These are phyloP conservation scores for Mizuhopecten yessoensis DNA, from an alignment of 1,140 invertebrate species.

Conservation along the genomic window DNA sequence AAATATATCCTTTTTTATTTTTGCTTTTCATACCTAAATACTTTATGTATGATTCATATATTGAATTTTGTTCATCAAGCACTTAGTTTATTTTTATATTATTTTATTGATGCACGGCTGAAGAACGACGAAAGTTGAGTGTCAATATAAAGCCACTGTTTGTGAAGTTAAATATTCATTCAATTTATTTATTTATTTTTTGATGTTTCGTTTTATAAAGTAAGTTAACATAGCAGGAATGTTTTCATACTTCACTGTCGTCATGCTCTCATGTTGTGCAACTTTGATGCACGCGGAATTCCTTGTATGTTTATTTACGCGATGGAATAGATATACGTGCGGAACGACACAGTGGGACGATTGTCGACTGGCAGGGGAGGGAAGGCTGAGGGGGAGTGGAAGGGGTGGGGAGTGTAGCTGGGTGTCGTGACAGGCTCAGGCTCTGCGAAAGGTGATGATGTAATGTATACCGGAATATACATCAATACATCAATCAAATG, in stretches of 20 bases:
- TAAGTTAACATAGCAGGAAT: background rate
- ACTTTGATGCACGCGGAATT: conserved; percentile 28
- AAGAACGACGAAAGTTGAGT: too few relatives aligned
- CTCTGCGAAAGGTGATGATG: conserved; percentile 23
- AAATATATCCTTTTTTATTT: too few relatives aligned
- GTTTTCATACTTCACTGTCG: background rate
- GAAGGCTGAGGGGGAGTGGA: background rate
- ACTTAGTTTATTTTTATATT: too few relatives aligned
- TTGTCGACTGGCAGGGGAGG: background rate
- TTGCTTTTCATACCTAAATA: too few relatives aligned
- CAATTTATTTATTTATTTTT: too few relatives aligned
- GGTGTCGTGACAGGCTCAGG: conserved; percentile 9
- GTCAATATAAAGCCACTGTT: too few relatives aligned
- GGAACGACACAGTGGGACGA: background rate
- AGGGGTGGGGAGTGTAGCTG: background rate
- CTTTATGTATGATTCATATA: too few relatives aligned
- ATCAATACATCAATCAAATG: conserved; percentile 14
- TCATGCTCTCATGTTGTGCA: conserved; percentile 28
- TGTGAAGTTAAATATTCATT: too few relatives aligned
- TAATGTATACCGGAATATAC: conserved; percentile 13
- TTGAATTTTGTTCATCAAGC: too few relatives aligned
- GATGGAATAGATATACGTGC: conserved; percentile 13
- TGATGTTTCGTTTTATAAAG: background rate
- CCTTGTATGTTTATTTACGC: conserved; percentile 39
- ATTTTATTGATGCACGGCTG: too few relatives aligned